Conservation (phyloP, 2,888 invertebrate species). For the Oscheius sp. region DNA sequence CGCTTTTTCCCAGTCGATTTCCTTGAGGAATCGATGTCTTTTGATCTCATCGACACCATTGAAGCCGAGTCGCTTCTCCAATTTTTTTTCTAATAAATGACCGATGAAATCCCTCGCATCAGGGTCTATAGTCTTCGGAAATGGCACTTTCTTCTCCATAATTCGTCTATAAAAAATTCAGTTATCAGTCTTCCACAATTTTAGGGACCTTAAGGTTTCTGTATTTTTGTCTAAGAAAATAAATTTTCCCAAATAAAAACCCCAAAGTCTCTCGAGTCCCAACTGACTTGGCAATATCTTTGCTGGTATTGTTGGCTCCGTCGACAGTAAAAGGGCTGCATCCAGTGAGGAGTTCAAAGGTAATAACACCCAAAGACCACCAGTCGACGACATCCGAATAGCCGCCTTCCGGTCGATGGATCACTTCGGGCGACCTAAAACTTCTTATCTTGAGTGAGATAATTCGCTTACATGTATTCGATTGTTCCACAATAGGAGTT, state of each 20-base stretch:
- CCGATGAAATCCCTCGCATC: slow-evolving; percentile 82
- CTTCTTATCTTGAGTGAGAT: background rate
- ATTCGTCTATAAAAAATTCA: slow-evolving; percentile 77
- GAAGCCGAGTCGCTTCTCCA: slow-evolving; percentile 85
- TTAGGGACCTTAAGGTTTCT: too few species aligned
- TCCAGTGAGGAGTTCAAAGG: slow-evolving; percentile 93
- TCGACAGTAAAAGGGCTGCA: slow-evolving; percentile 97
- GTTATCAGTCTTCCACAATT: too few species aligned
- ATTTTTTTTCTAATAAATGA: slow-evolving; percentile 87
- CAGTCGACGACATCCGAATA: slow-evolving; percentile 84
- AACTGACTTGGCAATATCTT: slow-evolving; percentile 84
- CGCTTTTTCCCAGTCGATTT: slow-evolving; percentile 84
- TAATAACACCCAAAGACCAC: slow-evolving; percentile 94
- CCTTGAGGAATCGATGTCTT: slow-evolving; percentile 71
- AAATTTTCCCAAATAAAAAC: too few species aligned
- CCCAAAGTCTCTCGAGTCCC: too few species aligned
- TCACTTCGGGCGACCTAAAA: slow-evolving; percentile 56
- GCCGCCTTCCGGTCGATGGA: slow-evolving; percentile 58
- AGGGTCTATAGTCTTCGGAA: slow-evolving; percentile 82
- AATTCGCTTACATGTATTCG: slow-evolving; percentile 83
- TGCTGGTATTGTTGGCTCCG: slow-evolving; percentile 89
- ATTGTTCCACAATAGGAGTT: slow-evolving; percentile 98
- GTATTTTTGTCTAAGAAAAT: too few species aligned
- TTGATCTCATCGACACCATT: slow-evolving; percentile 89
- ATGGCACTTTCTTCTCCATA: slow-evolving; percentile 85